Evolutionary conservation across 2,797 vertebrate genomes (phyloP).

Genomic region (Cottoperca gobio): DNA sequence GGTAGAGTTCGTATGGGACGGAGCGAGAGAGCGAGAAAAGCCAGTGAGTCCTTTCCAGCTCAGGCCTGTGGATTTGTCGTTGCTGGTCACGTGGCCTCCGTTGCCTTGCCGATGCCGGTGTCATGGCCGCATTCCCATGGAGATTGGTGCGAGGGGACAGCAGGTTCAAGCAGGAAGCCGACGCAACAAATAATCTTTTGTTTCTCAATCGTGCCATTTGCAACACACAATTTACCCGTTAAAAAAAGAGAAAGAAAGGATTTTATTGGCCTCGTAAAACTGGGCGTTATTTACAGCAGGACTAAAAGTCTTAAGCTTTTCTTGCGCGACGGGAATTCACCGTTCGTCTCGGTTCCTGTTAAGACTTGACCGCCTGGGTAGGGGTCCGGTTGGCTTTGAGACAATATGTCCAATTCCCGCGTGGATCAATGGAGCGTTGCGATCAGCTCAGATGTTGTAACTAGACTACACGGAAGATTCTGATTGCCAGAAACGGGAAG

Average conservation of each 20-base stretch:
- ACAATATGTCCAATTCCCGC: background rate
- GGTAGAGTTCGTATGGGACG: background rate
- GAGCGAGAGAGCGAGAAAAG: background rate
- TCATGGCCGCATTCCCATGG: conserved; percentile 55
- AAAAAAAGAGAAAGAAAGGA: conserved; percentile 7
- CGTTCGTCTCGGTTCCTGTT: background rate
- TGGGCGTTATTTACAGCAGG: conserved; percentile 3
- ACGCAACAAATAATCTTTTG: conserved; percentile 41
- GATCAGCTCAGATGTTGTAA: too few species aligned
- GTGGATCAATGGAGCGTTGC: background rate
- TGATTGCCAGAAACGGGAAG: background rate
- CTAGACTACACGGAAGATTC: background rate
- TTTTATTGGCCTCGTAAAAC: conserved; percentile 35
- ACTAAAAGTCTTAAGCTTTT: conserved; percentile 20
- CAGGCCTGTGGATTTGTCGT: conserved; percentile 44
- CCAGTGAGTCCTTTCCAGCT: conserved; percentile 47
- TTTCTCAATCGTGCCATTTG: conserved; percentile 36
- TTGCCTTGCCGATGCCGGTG: conserved; percentile 58
- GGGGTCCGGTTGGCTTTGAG: background rate
- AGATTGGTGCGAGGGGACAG: conserved; percentile 47
- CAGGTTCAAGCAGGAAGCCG: conserved; percentile 53
- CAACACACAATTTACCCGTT: background rate
- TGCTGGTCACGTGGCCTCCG: conserved; percentile 51
- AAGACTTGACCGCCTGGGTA: background rate
- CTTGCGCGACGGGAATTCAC: background rate